phyloP scores from a whole-genome alignment of 23 tunicate species.

The Aplidium turbinatum region DNA sequence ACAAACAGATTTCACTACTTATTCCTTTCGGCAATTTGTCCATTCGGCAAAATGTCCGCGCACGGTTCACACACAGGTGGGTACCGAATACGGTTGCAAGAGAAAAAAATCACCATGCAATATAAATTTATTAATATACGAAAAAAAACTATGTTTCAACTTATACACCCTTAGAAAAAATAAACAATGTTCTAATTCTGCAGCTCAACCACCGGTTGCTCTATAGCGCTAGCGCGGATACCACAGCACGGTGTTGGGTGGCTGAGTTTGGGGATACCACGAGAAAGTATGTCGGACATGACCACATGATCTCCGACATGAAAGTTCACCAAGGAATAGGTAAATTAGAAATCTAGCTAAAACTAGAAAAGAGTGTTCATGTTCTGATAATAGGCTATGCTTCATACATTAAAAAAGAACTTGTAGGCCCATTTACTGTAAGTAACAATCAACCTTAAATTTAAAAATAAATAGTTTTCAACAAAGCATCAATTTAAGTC shows the following conservation, averaged over 20 bases:
- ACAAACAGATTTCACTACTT: too few relatives aligned
- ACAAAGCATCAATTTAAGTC: too few relatives aligned
- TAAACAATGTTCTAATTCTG: neutral
- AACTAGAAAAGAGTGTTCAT: neutral
- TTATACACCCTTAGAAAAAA: neutral
- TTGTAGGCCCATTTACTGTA: too few relatives aligned
- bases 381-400: neutral
- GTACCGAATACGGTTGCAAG: too few relatives aligned
- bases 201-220: slow-evolving; percentile 69
- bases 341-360: slow-evolving; percentile 13
- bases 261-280: slow-evolving; percentile 94
- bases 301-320: slow-evolving; percentile 92
- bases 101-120: neutral
- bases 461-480: too few relatives aligned
- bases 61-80: too few relatives aligned
- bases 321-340: slow-evolving; percentile 68
- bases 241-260: slow-evolving; percentile 89
- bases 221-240: slow-evolving; percentile 84
- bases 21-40: too few relatives aligned
- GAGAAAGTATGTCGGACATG: slow-evolving; percentile 76
- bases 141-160: neutral
- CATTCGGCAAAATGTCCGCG: too few relatives aligned
- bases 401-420: too few relatives aligned
- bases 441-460: too few relatives aligned
- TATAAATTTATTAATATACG: too few relatives aligned